A percentile compares a stretch with the other conserved stretches of the same genome.
These are phyloP conservation scores for Nycteola revayana DNA, from an alignment of 2,888 invertebrate species.

Conservation along the genomic window DNA sequence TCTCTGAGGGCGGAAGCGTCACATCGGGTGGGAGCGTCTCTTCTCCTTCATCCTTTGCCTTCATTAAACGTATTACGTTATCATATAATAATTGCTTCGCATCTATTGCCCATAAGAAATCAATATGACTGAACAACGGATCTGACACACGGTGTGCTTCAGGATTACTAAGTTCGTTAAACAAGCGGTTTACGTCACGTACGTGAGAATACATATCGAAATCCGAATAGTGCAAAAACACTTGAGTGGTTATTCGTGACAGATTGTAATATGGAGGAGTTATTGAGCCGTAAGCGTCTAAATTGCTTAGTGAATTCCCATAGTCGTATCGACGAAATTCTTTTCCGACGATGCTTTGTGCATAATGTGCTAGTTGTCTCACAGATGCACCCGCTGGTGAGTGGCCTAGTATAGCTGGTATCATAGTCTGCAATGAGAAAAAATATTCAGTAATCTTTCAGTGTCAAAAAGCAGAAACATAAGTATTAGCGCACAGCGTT, in stretches of 20 bases:
- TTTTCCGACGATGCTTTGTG: constrained; percentile 57
- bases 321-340: constrained; percentile 54
- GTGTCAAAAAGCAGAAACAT: no score
- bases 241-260: constrained; percentile 80
- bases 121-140: constrained; percentile 85
- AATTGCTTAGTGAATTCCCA: constrained; percentile 47
- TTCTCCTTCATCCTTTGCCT: no score
- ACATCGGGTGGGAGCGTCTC: no score
- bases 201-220: constrained; percentile 84
- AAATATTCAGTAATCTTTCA: no score
- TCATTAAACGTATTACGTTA: constrained; percentile 12
- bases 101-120: constrained; percentile 85
- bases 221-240: constrained; percentile 83
- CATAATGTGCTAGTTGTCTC: constrained; percentile 62
- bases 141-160: constrained; percentile 44
- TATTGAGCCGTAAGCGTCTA: constrained; percentile 37
- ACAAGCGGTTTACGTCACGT: constrained; percentile 66
- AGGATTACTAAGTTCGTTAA: background rate
- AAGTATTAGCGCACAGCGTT: no score
- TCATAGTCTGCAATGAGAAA: constrained; percentile 78
- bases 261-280: constrained; percentile 53
- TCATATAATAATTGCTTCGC: constrained; percentile 81
- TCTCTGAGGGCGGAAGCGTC: no score
- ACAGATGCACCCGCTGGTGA: constrained; percentile 76
- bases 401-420: constrained; percentile 85